Conservation (phyloP, 53 echinoderm and acorn worm genomes). For the Paelopatides confundens region DNA sequence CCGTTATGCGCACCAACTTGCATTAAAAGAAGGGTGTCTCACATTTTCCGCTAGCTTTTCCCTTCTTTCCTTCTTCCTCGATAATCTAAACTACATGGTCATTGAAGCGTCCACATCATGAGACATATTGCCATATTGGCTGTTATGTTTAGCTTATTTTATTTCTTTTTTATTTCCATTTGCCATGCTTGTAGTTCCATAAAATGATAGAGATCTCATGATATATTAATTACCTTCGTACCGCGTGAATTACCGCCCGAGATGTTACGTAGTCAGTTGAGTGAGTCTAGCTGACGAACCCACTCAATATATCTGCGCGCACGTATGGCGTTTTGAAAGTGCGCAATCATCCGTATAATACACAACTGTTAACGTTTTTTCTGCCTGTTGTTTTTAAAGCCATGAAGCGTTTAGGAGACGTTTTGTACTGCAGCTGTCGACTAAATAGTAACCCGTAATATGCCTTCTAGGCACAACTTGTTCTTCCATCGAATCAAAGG, state of each 20-base stretch:
- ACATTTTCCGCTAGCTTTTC: conserved; percentile 36
- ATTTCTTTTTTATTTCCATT: background rate
- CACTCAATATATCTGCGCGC: conserved; percentile 26
- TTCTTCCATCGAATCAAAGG: background rate
- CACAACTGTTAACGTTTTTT: conserved; percentile 74
- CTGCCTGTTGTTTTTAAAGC: conserved; percentile 15
- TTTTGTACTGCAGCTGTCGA: conserved; percentile 55
- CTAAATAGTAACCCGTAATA: conserved; percentile 41
- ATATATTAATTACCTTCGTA: conserved; percentile 50
- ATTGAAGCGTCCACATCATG: conserved; percentile 21
- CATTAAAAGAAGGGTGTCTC: conserved; percentile 31
- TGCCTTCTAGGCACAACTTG: conserved; percentile 31
- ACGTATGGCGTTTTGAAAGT: conserved; percentile 47
- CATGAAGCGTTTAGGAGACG: conserved; percentile 39
- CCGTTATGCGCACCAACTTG: background rate
- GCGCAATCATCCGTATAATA: conserved; percentile 61
- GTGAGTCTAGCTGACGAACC: background rate
- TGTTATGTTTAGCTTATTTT: conserved; percentile 8
- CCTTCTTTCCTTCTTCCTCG: background rate
- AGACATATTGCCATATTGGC: conserved; percentile 34
- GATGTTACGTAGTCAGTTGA: conserved; percentile 1
- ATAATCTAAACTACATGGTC: conserved; percentile 9
- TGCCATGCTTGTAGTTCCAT: conserved; percentile 37
- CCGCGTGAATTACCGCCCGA: conserved; percentile 45
- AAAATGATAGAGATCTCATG: conserved; percentile 46